Evolutionary conservation across 2,888 invertebrate genomes (phyloP), one percentile per base, ranked within the genome.

Genomic region (Steinernema hermaphroditum): DNA sequence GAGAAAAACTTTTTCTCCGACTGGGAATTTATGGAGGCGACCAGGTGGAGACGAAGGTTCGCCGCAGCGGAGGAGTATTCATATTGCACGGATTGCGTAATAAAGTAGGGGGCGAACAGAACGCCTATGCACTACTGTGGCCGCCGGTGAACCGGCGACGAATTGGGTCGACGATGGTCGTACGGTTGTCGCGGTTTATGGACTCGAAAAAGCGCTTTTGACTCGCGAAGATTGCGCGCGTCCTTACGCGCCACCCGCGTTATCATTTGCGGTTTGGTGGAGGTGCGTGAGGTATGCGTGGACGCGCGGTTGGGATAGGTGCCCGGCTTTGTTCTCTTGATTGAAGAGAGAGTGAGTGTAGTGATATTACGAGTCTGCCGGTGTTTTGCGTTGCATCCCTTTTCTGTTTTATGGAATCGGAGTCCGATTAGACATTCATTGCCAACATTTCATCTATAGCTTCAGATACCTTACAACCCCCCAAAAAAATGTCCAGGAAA

Each of bases 11-110:
- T 62, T 62, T 62, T 62, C 62, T 62, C 62, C 62, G 62, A 29
- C 62, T 62, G 62, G 62, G 62, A 62, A 62, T 62, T 62, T 62
- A 62, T 62, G 62, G 62, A 62, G 62, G 62, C 62, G 50, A 50
- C 24, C 22, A 19, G 46, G 46, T 22, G 22, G 50, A 19, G 50
- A 24, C 24, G 50, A 50, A 50, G 50, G 50, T 50, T 62, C 62
- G 62, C 37, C 24, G 62, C 14, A 9, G 32, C 32, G 50, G 50
- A 29, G 4, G 32, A 62, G 62, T 62, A 62, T 62, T 29, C 62
- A 62, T 29, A 62, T 62, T 62, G 32, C 46, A 46, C 37, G 46
- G 46, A 46, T 46, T 19, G 46, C 62, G 62, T 62, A 62, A 62
- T 62, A 62, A 62, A 62, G 29, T 32, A 29, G 37, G 12, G 6